Base-by-base conservation (phyloP, 2,797 vertebrate genomes). In the Poeciliopsis paucimaculata region DNA sequence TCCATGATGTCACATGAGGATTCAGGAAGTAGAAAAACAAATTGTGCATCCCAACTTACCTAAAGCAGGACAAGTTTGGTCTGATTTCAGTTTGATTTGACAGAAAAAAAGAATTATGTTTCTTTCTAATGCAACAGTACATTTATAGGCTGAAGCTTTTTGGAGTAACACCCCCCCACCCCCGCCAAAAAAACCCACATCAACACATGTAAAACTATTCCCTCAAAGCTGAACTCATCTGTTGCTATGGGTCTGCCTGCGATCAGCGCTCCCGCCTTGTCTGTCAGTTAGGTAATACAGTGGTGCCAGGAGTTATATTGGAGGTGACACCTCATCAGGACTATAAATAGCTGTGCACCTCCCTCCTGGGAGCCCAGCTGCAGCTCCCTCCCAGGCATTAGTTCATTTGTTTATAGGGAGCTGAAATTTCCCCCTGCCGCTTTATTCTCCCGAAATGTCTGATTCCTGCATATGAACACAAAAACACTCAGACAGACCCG, bases 341-440 rank as follows among this genome's bases (percentile, higher is more conserved):
- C 88, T 94, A 93, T 91, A 94, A 93, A 95, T 94, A 94, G 91
- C 83, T 45, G 20, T 83, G 88, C 84, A 89, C 90, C 83, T 88
- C 84, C 77, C 88, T 84, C 86, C 72, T 82, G 82, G 88, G 90
- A 92, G 81, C 91, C 82, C 92, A 92, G 90, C 91, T 91, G 91
- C 82, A 93, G 86, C 84, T 81, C 80, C 85, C 86, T 91, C 82
- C 70, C 70, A 71, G 84, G 82, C 82, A 89, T 94, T 90, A 91
- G 93, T 94, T 93, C 82, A 79, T 87, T 84, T 85, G 86, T 92
- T 93, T 90, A 86, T 85, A 79, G 71, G 76, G 74, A 86, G 66
- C 84, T 88, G 89, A 87, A 90, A 89, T 88, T 80, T 71, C 79
- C 87, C 70, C 45, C 87, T 72, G 81, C 77, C 87, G 80, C 77